Percentiles rank a stretch among this genome's conserved stretches.
Evolutionary conservation across 1,140 invertebrate species (phyloP).

Genomic region (Archivesica marissinica): DNA sequence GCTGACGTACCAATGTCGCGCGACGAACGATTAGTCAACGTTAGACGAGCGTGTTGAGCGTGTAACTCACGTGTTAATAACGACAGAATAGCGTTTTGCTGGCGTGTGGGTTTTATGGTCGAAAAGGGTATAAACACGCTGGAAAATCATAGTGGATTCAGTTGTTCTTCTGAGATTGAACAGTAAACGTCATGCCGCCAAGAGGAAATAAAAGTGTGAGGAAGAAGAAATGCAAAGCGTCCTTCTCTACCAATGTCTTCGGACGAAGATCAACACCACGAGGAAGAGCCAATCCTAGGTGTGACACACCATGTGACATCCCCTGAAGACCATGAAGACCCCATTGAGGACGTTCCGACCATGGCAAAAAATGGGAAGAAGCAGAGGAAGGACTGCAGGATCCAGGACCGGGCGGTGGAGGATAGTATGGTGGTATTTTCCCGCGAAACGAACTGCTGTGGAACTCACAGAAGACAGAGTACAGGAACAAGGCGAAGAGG

Average conservation of each 20-base stretch:
- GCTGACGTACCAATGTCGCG: slow-evolving; percentile 15
- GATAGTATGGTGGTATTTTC: slow-evolving; percentile 49
- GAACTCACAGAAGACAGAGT: slow-evolving; percentile 49
- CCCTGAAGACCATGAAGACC: slow-evolving; percentile 54
- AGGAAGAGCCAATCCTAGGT: slow-evolving; percentile 49
- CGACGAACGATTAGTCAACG: slow-evolving; percentile 33
- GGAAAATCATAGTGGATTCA: no score
- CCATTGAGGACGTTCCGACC: slow-evolving; percentile 52
- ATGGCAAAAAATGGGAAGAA: slow-evolving; percentile 57
- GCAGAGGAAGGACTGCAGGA: slow-evolving; percentile 59
- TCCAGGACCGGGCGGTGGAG: slow-evolving; percentile 55
- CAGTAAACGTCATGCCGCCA: slow-evolving; percentile 40
- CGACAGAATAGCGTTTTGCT: slow-evolving; percentile 13
- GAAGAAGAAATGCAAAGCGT: slow-evolving; percentile 35
- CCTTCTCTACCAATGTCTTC: slow-evolving; percentile 38
- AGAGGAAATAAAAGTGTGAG: slow-evolving; percentile 20
- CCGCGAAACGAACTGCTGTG: slow-evolving; percentile 40
- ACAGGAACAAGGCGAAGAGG: slow-evolving; percentile 46
- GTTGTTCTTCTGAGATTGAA: slow-evolving; percentile 34
- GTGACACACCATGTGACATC: slow-evolving; percentile 57
- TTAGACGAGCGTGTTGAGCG: slow-evolving; percentile 49
- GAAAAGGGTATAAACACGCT: slow-evolving; percentile 22
- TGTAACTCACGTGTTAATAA: slow-evolving; percentile 46
- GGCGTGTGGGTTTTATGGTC: slow-evolving; percentile 22
- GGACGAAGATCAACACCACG: slow-evolving; percentile 55